Percentiles rank a stretch among this genome's conserved stretches.
These are phyloP conservation scores for Cichlasoma orientale DNA, from an alignment of 2,797 vertebrate genomes.

Conservation along the genomic window DNA sequence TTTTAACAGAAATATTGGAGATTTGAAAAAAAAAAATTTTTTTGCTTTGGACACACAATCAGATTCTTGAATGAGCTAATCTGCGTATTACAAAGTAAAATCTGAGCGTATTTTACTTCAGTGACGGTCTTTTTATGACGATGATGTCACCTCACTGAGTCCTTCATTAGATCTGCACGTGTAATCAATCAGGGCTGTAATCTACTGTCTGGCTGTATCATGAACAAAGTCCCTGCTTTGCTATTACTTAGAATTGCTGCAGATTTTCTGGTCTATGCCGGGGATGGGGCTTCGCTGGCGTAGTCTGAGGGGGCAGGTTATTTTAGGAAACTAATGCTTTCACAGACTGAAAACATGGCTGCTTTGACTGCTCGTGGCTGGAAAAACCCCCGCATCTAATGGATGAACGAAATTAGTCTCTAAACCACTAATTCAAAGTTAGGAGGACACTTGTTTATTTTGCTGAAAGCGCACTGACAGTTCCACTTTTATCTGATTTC, in stretches of 20 bases:
- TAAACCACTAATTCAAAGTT: not conserved
- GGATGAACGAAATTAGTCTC: not conserved
- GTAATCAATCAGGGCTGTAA: conserved; percentile 31
- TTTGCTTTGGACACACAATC: not conserved
- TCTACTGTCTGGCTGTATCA: conserved; percentile 15
- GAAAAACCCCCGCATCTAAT: not conserved
- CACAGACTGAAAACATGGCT: not conserved
- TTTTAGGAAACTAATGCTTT: not conserved
- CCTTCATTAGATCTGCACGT: conserved; percentile 7
- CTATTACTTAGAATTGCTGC: not conserved
- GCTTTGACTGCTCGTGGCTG: not conserved
- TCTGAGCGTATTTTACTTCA: not conserved
- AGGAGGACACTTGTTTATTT: not conserved
- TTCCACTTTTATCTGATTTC: not conserved
- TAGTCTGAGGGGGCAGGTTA: not conserved
- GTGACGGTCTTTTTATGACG: not conserved
- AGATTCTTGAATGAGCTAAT: not conserved
- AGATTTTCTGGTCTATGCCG: not conserved
- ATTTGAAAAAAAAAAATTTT: not conserved
- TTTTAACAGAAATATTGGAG: not conserved
- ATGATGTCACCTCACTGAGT: conserved; percentile 17
- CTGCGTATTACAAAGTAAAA: not conserved
- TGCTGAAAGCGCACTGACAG: not conserved
- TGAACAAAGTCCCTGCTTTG: conserved; percentile 17
- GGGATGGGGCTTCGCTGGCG: not conserved